A percentile compares a stretch with the other conserved stretches of the same genome.
Conservation (phyloP, 2,888 invertebrate species). For the Acleris holmiana region DNA sequence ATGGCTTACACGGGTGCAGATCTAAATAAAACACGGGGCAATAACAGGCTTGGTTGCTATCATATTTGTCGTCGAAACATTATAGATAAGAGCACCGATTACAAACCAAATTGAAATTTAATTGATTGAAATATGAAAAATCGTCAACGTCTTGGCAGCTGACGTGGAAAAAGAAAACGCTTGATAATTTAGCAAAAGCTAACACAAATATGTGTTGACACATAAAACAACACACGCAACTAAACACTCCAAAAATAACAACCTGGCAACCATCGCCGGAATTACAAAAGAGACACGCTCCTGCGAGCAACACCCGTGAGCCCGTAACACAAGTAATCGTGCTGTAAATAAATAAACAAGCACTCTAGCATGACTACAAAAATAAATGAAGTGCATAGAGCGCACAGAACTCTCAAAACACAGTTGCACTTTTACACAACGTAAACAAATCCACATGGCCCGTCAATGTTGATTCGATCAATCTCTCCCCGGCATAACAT, state of each 20-base stretch:
- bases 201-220: conserved; percentile 55
- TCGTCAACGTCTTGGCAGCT: not conserved
- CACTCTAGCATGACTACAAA: conserved; percentile 60
- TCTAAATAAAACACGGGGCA: no score
- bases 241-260: conserved; percentile 66
- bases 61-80: no score
- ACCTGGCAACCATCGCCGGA: conserved; percentile 56
- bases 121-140: no score
- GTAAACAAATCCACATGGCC: conserved; percentile 36
- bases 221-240: conserved; percentile 52
- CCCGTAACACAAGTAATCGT: conserved; percentile 47
- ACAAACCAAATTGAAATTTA: no score
- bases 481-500: conserved; percentile 20
- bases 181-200: conserved; percentile 28
- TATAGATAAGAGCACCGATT: no score
- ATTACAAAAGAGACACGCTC: conserved; percentile 53
- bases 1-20: not conserved
- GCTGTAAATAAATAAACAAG: conserved; percentile 56
- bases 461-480: conserved; percentile 46
- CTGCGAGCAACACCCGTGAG: conserved; percentile 37
- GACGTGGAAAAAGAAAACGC: conserved; percentile 16
- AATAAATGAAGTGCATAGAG: conserved; percentile 62
- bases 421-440: conserved; percentile 39
- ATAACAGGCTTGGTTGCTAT: no score
- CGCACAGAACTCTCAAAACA: conserved; percentile 50